Base-by-base conservation (phyloP, 2,113 vertebrate genomes). In the Paraplagusia blochii region DNA sequence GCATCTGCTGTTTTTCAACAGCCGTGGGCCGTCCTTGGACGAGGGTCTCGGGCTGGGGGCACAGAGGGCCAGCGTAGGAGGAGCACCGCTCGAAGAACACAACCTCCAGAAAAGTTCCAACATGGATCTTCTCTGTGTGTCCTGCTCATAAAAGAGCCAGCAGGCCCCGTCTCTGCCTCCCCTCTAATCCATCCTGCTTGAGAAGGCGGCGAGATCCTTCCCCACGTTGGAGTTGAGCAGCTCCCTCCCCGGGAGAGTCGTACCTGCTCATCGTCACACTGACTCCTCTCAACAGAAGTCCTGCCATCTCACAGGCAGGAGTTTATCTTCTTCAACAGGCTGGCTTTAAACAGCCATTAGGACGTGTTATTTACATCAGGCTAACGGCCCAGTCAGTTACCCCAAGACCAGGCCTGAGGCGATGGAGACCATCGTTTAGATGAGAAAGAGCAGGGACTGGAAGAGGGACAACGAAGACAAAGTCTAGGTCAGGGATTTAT, bases 311-410 rank as follows among this genome's bases (percentile, higher is more conserved):
- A 75, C 68, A 38, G 66, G 69, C 71, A 66, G 9, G 35, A 73
- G 80, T 87, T 90, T 87, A 89, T 86, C 86, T 86, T 85, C 76
- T 63, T 44, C 56, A 78, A 84, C 83, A 58, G 87, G 87, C 85
- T 87, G 76, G 82, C 85, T 89, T 88, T 86, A 89, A 90, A 86
- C 80, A 85, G 74, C 79, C 85, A 84, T 88, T 84, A 85, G 80
- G 74, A 80, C 72, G 63, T 75, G 68, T 69, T 87, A 84, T 89
- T 90, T 87, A 88, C 74, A 81, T 87, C 78, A 76, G 75, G 63
- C 61, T 29, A 29, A 29, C 22, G 22, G 22, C 22, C 22, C 22
- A 29, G 22, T 29, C 22, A 29, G 3, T 29, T 6, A 29, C 22
- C 22, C 22, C 22, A 29, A 29, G 22, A 29, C 22, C 22, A 29